Percentiles rank a stretch among this genome's conserved stretches.
Conservation (phyloP, 2,113 vertebrate species). For the Bostrychus sinensis region DNA sequence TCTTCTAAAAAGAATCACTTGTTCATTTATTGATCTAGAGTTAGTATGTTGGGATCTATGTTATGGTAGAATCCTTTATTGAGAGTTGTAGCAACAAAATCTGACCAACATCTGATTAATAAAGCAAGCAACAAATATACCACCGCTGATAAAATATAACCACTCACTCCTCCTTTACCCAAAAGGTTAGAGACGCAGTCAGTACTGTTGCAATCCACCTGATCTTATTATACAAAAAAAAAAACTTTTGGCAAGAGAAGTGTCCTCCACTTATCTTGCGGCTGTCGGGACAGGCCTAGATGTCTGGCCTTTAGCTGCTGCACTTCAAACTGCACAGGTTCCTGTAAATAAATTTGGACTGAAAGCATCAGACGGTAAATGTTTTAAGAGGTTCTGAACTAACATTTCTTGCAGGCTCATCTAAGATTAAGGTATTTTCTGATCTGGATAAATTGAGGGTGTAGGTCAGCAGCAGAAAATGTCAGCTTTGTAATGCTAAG, state of each 20-base stretch:
- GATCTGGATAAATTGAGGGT: slow-evolving; percentile 34
- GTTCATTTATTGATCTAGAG: too few species aligned
- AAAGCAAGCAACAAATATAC: neutral
- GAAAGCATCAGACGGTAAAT: slow-evolving; percentile 20
- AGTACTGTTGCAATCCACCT: slow-evolving; percentile 53
- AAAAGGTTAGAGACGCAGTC: slow-evolving; percentile 56
- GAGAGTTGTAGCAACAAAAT: too few species aligned
- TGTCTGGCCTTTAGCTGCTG: slow-evolving; percentile 34
- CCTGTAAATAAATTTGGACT: slow-evolving; percentile 10
- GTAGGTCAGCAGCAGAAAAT: slow-evolving; percentile 57
- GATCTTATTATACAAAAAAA: slow-evolving; percentile 44
- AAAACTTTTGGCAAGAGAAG: slow-evolving; percentile 42
- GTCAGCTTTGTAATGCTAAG: slow-evolving; percentile 59
- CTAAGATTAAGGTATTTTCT: slow-evolving; percentile 48
- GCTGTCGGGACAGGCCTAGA: slow-evolving; percentile 40
- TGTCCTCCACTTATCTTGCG: slow-evolving; percentile 49
- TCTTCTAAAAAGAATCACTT: too few species aligned
- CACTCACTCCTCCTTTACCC: neutral
- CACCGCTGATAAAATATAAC: neutral
- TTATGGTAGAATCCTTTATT: too few species aligned
- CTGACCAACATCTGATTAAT: too few species aligned
- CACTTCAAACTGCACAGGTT: slow-evolving; percentile 28
- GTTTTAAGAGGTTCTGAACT: slow-evolving; percentile 41
- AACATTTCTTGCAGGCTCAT: slow-evolving; percentile 59
- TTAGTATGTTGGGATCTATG: too few species aligned